Base-by-base conservation (phyloP, 2,888 invertebrate genomes). In the Yponomeuta sedellus region DNA sequence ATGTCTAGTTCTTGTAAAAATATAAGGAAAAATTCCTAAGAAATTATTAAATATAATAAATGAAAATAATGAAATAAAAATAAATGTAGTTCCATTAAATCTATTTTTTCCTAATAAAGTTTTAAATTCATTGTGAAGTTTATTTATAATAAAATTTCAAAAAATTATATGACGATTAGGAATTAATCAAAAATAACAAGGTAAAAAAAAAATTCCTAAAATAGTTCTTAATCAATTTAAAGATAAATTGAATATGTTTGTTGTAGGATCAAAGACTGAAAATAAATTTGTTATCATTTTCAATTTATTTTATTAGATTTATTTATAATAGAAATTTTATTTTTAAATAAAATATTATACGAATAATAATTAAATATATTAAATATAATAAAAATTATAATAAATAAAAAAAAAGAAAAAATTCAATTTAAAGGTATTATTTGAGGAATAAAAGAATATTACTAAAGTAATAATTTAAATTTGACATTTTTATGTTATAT, bases 271-370 rank as follows among this genome's bases (percentile, higher is more conserved):
- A 92, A 95, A 94, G 76, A 93, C 92, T 70, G 93, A 93, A 82
- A 94, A 94, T 88, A 94, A 82, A 72, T 93, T 94, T 78, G 85
- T 92, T 94, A 94, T 93, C 93, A 94, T 93, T 92, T 92, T 93
- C 92, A 93, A 72, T 74, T 79, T 66, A 86, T 67, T 68, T 80
- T 78, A 72, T 77, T 77, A 56, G 25, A 59, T 2, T 58, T 67
- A 70, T 70, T 74, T 68, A 72, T 72, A 70, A 75, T 67, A 56
- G 66, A 67, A 70, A 72, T 75, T 73, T 74, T 74, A 73, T 76
- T 77, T 72, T 73, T 75, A 70, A 73, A 77, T 76, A 77, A 76
- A 71, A 73, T 75, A 68, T 73, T 79, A 75, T 72, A 85, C 75
- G 83, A 82, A 77, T 83, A 93, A 81, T 90, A 92, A 82, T 92